Evolutionary conservation across 2,113 vertebrate genomes (phyloP).

Genomic region (Mus musculus): GRCm39 chr6:39991501-39992000

Average conservation of each 20-base stretch:
- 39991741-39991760: background rate
- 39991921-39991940: background rate
- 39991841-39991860: background rate
- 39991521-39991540: background rate
- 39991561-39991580: background rate
- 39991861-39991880: background rate
- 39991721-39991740: background rate
- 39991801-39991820: background rate
- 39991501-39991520: background rate
- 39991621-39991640: background rate
- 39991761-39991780: background rate
- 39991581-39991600: background rate
- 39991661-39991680: background rate
- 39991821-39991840: background rate
- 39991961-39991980: background rate
- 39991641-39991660: background rate
- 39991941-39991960: too few species aligned
- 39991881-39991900: background rate
- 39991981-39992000: background rate
- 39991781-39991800: background rate
- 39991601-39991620: background rate
- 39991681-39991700: background rate
- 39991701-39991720: background rate
- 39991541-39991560: background rate
- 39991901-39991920: background rate